A percentile compares a stretch with the other conserved stretches of the same genome.
phyloP scores from a whole-genome alignment of 2,113 vertebrate species.

The Gavia stellata region DNA sequence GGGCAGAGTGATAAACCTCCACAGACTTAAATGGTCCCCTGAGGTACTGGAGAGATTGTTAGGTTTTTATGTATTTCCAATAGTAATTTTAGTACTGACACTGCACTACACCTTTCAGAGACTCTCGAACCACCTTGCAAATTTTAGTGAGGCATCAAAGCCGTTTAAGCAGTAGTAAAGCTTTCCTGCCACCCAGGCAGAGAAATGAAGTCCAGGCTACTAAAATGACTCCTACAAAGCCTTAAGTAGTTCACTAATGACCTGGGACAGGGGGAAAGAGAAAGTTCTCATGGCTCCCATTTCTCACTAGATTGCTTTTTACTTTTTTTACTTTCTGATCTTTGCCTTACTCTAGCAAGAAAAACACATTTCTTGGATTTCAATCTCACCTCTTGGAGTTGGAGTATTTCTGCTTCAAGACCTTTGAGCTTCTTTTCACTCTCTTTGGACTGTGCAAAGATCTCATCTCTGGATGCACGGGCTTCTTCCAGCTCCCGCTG shows the following conservation, averaged over 20 bases:
- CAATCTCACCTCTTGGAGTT: constrained; percentile 88
- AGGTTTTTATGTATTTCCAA: neutral
- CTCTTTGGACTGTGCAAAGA: constrained; percentile 95
- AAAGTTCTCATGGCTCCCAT: neutral
- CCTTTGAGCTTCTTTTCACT: constrained; percentile 96
- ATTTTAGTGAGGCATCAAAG: neutral
- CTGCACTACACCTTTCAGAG: neutral
- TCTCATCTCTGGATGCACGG: constrained; percentile 91
- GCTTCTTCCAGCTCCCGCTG: constrained; percentile 96
- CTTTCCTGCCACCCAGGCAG: neutral
- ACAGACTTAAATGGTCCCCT: neutral
- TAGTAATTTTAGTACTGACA: neutral
- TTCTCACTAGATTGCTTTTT: neutral
- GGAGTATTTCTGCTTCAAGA: constrained; percentile 93
- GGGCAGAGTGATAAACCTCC: neutral
- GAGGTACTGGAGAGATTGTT: neutral
- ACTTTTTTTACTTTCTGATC: neutral
- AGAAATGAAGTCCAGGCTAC: neutral
- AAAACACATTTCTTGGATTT: neutral
- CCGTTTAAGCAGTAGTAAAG: neutral
- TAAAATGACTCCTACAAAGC: neutral
- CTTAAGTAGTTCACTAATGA: neutral
- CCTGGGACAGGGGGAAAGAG: neutral
- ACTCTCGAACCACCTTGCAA: neutral
- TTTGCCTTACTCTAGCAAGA: neutral